Evolutionary conservation across 2,888 invertebrate genomes (phyloP).

Genomic region (Drosophila recens): DNA sequence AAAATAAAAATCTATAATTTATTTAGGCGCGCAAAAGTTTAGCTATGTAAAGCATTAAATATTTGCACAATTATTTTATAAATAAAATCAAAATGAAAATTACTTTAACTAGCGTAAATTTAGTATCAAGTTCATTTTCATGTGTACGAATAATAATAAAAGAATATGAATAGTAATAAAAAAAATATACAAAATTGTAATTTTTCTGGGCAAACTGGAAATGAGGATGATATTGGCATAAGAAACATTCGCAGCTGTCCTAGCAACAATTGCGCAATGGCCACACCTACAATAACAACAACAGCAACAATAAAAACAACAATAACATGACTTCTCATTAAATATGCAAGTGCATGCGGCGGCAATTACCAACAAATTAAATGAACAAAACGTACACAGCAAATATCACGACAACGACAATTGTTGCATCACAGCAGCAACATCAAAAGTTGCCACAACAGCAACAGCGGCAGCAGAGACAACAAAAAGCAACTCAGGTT

Average conservation of each 20-base stretch:
- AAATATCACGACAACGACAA: conserved; percentile 47
- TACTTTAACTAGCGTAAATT: conserved; percentile 75
- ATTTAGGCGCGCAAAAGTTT: conserved; percentile 41
- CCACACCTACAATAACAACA: conserved; percentile 36
- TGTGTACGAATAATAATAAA: conserved; percentile 63
- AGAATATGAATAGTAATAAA: conserved; percentile 36
- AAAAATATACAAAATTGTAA: not conserved
- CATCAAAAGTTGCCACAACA: conserved; percentile 32
- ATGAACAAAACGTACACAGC: conserved; percentile 68
- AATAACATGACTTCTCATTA: conserved; percentile 61
- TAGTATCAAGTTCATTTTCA: conserved; percentile 68
- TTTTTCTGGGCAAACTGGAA: conserved; percentile 1
- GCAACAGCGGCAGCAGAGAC: conserved; percentile 20
- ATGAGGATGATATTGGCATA: conserved; percentile 23
- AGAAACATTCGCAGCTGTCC: conserved; percentile 25
- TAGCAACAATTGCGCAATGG: conserved; percentile 58
- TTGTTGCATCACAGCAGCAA: conserved; percentile 56
- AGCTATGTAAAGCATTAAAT: conserved; percentile 37
- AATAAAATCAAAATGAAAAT: conserved; percentile 18
- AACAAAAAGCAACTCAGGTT: conserved; percentile 54
- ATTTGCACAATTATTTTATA: conserved; percentile 44
- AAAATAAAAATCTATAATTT: conserved; percentile 32
- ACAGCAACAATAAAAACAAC: not conserved
- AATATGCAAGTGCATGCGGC: conserved; percentile 78
- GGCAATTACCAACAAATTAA: conserved; percentile 78